Evolutionary conservation across 2,888 invertebrate species (phyloP).

Genomic region (Polietes domitor): DNA sequence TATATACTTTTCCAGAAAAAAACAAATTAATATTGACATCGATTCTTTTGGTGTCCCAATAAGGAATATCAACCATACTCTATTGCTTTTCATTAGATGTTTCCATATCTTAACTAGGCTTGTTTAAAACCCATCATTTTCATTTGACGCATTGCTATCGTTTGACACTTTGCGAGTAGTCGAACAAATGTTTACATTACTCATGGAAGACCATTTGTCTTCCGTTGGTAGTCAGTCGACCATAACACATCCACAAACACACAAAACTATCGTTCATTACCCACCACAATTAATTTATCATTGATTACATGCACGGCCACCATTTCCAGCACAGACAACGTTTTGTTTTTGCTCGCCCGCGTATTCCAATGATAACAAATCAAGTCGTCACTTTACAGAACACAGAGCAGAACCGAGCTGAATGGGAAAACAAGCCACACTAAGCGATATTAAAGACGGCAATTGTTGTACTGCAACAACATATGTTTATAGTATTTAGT

Average conservation of each 20-base stretch:
- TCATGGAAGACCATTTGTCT: background rate
- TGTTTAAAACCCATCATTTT: background rate
- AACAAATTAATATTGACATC: no score
- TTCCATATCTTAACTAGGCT: no score
- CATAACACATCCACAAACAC: background rate
- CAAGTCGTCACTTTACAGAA: constrained; percentile 62
- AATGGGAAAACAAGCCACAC: background rate
- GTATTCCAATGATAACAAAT: constrained; percentile 58
- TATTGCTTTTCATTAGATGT: no score
- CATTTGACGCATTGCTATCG: background rate
- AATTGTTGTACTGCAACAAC: background rate
- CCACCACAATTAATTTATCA: constrained; percentile 45
- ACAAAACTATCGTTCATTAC: constrained; percentile 12
- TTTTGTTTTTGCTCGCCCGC: background rate
- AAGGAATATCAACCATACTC: no score
- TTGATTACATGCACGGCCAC: constrained; percentile 57
- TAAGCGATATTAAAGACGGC: constrained; percentile 4
- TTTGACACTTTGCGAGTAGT: background rate
- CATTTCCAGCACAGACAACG: background rate
- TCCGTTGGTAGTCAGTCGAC: background rate
- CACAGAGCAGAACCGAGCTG: background rate
- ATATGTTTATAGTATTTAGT: constrained; percentile 4
- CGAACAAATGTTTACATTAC: constrained; percentile 8
- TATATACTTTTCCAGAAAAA: no score
- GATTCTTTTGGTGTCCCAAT: no score